Evolutionary conservation across 2,888 invertebrate genomes (phyloP), one percentile per base, ranked within the genome.

Genomic region (Andrena marginata): DNA sequence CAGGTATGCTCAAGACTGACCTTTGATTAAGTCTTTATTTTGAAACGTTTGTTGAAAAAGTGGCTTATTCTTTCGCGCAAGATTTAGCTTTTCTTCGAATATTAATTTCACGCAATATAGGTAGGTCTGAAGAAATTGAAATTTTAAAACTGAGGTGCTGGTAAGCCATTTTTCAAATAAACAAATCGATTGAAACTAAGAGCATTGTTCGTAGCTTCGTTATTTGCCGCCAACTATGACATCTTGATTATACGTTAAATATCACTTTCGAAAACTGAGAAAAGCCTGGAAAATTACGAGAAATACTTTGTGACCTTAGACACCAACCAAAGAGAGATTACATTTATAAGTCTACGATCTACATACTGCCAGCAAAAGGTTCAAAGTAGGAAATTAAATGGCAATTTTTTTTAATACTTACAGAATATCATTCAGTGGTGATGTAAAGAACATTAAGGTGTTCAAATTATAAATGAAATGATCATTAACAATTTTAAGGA

Each of bases 1-100:
- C 20, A 91, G 93, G 82, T 89, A 92, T 49, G 87, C 84, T 68
- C 90, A 91, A 60, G 89, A 92, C 51, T 77, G 79, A 81, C 75
- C 54, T 65, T 59, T 71, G 23, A 62, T 82, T 69, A 75, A 62
- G 65, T 42, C 49, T 13, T 20, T 7, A 59, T 49, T 16, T 56
- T 51, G 35, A 29, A 23, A 51, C 29, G 51, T 78, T 77, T 70
- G 67, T 73, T 72, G 49, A 64, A 69, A 70, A 74, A 74, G 59
- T 70, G 70, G 72, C 68, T 73, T 64, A 10, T 5, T 7, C 64
- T 48, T 54, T 16, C 72, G 13, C 16, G n/a, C 7, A 70, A 42
- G 48, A 54, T 54, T 20, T 33, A 56, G 20, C 48, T 62, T 5
- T 59, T n/a, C 42, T 8, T 33, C 20, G 0, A 33, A 59, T 59